Evolutionary conservation across 2,113 vertebrate genomes (phyloP), one percentile per base, ranked within the genome.

Genomic region (Camelus dromedarius): DNA sequence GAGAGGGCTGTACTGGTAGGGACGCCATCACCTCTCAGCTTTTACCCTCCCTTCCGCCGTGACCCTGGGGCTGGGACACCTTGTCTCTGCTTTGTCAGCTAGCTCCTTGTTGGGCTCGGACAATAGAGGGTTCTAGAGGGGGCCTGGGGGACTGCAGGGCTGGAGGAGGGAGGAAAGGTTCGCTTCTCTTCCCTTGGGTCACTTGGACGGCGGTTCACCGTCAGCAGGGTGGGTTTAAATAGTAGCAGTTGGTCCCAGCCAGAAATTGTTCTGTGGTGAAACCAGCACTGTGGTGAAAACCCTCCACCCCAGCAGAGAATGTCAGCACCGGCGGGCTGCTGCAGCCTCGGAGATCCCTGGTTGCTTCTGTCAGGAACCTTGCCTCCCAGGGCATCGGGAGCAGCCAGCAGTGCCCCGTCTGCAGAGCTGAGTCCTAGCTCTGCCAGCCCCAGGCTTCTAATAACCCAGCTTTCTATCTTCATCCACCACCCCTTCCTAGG

Each of bases 341-440:
- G n/a, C 42, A 24, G 14, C 18, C 18, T 69, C 30, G 4, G 22
- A 46, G 28, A 8, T 20, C 35, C 16, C 8, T 24, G 18, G 26
- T 66, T 75, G 24, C 56, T 19, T 52, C 18, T 67, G 0, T 3
- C n/a, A 48, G 20, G 38, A 24, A 24, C 10, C 3, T n/a, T 28
- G 38, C 22, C 24, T 50, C 28, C 62, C 9, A 9, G 85, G 18
- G 30, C 28, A 26, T 28, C 18, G 12, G 16, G 50, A 46, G 16
- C 24, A 7, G 30, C 13, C 1, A 4, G 24, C 5, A 35, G n/a
- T 1, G 0, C 10, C 2, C 10, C 5, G 5, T 72, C 4, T 28
- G 48, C 46, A n/a, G 30, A 22, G 42, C 52, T n/a, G 35, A 79
- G 30, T 62, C 24, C 10, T 18, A 82, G 3, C 4, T 66, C 22